These are phyloP conservation scores for Mylabris phalerata DNA, from an alignment of 1,140 invertebrate species.

Conservation along the genomic window DNA sequence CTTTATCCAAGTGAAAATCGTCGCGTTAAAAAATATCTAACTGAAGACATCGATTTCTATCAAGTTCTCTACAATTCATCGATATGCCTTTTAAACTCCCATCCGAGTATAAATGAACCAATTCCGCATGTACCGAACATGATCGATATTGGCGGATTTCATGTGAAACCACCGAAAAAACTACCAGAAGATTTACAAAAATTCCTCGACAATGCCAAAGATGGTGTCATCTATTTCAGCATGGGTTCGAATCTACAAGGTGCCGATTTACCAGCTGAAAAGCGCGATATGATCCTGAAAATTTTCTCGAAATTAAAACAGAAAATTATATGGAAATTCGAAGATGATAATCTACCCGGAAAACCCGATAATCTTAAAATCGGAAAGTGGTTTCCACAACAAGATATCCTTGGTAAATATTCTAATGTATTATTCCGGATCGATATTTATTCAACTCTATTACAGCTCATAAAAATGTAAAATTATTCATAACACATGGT, in stretches of 20 bases:
- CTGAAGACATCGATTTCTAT: slow-evolving; percentile 41
- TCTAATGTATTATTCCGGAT: background rate
- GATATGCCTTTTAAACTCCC: slow-evolving; percentile 51
- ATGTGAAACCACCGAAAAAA: slow-evolving; percentile 40
- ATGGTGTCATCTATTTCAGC: slow-evolving; percentile 52
- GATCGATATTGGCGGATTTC: slow-evolving; percentile 48
- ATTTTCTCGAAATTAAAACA: slow-evolving; percentile 34
- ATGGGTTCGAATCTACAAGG: slow-evolving; percentile 50
- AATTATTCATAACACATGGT: slow-evolving; percentile 51
- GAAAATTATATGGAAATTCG: slow-evolving; percentile 61
- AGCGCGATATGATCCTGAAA: slow-evolving; percentile 30
- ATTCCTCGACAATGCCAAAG: slow-evolving; percentile 43
- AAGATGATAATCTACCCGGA: slow-evolving; percentile 46
- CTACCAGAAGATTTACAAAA: slow-evolving; percentile 44
- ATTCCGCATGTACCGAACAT: slow-evolving; percentile 50
- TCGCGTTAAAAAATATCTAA: slow-evolving; percentile 39
- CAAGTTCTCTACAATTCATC: slow-evolving; percentile 47
- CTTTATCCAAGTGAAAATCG: slow-evolving; percentile 36
- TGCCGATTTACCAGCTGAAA: slow-evolving; percentile 40
- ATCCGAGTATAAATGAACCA: slow-evolving; percentile 47
- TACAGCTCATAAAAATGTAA: slow-evolving; percentile 44
- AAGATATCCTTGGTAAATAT: slow-evolving; percentile 55
- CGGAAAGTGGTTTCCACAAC: slow-evolving; percentile 63
- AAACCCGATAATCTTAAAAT: slow-evolving; percentile 56
- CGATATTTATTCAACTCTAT: slow-evolving; percentile 3